Evolutionary conservation across 1,140 invertebrate genomes (phyloP), one percentile per base, ranked within the genome.

Genomic region (Drosophila burlai): DNA sequence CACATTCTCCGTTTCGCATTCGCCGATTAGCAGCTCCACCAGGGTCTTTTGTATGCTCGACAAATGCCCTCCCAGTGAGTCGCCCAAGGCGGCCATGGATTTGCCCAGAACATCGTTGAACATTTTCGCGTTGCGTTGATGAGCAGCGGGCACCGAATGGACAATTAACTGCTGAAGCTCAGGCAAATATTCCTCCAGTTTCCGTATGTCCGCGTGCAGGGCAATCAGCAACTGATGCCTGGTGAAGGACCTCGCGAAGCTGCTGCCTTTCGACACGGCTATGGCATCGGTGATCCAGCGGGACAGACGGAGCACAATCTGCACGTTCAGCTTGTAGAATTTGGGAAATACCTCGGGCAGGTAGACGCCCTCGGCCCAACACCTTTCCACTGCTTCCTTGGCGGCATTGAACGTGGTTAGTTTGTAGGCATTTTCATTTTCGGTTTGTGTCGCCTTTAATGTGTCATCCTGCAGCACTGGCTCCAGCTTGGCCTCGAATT

Each of bases 301-400:
- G 29, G 94, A 93, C 92, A 97, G 97, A 78, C 97, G 95, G 31
- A 96, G 95, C 26, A 97, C 81, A 34, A 98, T 94, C 94, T 98
- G 97, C 31, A 98, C 93, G 50, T 95, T 96, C 8, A 98, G 94
- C 93, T 98, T 98, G 95, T 97, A 98, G 93, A 98, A 98, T 86
- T 97, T 96, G 78, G 96, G 95, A 76, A 96, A 94, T 2, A 98
- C 91, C 57, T 96, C 95, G 6, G 94, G 92, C 36, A 98, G 93
- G 93, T 95, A 98, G 3, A 98, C 94, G 18, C 96, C 95, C 18
- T 96, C 94, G 0, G 94, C 93, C 97, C 97, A 98, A 90, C 96
- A 97, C 11, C 94, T 94, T 45, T 94, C 81, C 24, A 97, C 57
- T 2, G 87, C 90, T 16, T 67, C 72, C 9, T 76, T 61, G 16